Evolutionary conservation across 2,113 vertebrate genomes (phyloP), one percentile per base, ranked within the genome.

Genomic region (Edolisoma coerulescens): DNA sequence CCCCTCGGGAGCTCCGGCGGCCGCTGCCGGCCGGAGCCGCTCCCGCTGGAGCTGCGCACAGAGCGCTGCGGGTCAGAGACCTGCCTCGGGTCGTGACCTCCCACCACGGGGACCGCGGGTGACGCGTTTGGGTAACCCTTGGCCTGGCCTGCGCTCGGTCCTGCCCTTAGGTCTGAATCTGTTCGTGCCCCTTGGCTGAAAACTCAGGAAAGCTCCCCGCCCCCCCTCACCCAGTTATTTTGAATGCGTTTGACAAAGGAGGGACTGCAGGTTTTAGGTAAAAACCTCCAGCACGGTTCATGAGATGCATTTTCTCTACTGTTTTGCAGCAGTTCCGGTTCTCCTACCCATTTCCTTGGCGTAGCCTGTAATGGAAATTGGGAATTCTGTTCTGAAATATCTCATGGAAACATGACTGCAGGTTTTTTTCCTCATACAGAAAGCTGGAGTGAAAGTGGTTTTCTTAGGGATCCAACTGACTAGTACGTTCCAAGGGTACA

Each of bases 101-200:
- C 19, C 59, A 2, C 14, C 21, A 5, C 39, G 9, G 22, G 52
- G 8, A 32, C 13, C 3, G 61, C 21, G 8, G 45, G 8, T 12
- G 37, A 21, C 32, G 17, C 21, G 7, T 24, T 6, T 16, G 88
- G 44, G 23, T 9, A 1, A 19, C 41, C 18, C 45, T 19, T 2
- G 68, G 57, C 53, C 1, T 1, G 33, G n/a, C 59, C 12, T 11
- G 8, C 28, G 0, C 16, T 56, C 2, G 3, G 1, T 19, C 6
- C 11, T 20, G 33, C 61, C n/a, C 26, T 13, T 5, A 16, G 11
- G 2, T 27, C 47, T 32, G 12, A 26, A 47, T 27, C 24, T 16
- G 6, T 45, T 47, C 14, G 3, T 54, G 26, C 26, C 30, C 17
- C 16, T 69, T 32, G 15, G 13, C 42, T 60, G 41, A 16, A 52